phyloP scores from a whole-genome alignment of 2,888 invertebrate species.

The Mythimna lalbum region DNA sequence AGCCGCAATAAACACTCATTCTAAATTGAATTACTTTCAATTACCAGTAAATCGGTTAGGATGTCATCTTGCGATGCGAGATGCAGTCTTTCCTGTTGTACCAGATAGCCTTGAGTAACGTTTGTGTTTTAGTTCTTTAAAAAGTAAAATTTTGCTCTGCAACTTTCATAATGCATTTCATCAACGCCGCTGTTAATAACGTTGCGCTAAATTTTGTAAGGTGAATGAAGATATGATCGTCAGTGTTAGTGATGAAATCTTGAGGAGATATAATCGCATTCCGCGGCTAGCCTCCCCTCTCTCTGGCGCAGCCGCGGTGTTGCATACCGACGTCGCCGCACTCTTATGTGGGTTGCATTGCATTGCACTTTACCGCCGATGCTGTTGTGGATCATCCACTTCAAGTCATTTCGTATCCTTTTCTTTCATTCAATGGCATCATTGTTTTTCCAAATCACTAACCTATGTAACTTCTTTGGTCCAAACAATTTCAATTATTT shows the following conservation, averaged over 20 bases:
- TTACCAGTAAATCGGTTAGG: conserved; percentile 80
- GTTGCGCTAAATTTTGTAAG: conserved; percentile 71
- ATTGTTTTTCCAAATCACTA: conserved; percentile 8
- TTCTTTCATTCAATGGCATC: conserved; percentile 7
- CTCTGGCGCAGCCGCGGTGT: conserved; percentile 61
- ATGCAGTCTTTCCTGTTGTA: conserved; percentile 58
- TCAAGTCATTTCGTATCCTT: conserved; percentile 21
- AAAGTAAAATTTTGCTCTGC: conserved; percentile 49
- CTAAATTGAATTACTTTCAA: conserved; percentile 81
- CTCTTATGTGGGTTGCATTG: conserved; percentile 71
- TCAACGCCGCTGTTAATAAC: conserved; percentile 59
- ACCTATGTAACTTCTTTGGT: conserved; percentile 8
- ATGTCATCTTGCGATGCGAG: conserved; percentile 71
- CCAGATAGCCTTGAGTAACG: conserved; percentile 52
- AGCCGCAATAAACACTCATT: conserved; percentile 74
- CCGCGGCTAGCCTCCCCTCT: conserved; percentile 80
- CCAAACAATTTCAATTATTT: conserved; percentile 1
- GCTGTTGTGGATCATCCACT: conserved; percentile 50
- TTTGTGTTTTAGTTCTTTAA: conserved; percentile 45
- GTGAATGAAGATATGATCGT: conserved; percentile 69
- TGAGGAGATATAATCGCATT: conserved; percentile 83
- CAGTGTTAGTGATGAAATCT: conserved; percentile 79
- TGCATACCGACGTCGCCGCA: conserved; percentile 72
- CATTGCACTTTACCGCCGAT: conserved; percentile 65
- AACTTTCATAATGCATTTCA: conserved; percentile 63